These are phyloP conservation scores for Parelbella ahira DNA, from an alignment of 2,888 invertebrate species.

Conservation along the genomic window DNA sequence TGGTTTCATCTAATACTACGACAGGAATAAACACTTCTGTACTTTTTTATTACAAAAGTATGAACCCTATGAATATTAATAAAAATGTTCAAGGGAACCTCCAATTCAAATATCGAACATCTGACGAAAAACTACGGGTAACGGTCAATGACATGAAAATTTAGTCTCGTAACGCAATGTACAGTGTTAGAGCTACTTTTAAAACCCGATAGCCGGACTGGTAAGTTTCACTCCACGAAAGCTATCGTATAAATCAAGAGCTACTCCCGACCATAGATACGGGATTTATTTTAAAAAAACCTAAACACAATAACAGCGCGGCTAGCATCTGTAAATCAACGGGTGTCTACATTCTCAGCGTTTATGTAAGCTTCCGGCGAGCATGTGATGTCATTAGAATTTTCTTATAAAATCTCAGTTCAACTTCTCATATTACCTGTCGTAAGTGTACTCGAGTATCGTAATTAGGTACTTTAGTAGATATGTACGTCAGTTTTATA, in stretches of 20 bases:
- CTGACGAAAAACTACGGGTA: too few species aligned
- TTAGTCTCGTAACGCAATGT: constrained; percentile 13
- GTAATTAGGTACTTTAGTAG: too few species aligned
- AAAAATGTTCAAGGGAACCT: too few species aligned
- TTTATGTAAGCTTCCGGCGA: constrained; percentile 7
- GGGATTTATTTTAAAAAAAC: constrained; percentile 37
- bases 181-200: constrained; percentile 27
- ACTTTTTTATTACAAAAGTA: too few species aligned
- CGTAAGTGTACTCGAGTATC: too few species aligned
- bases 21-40: too few species aligned
- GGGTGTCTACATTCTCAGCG: constrained; percentile 21
- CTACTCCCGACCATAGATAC: constrained; percentile 31
- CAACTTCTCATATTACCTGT: too few species aligned
- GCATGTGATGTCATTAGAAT: constrained; percentile 5
- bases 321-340: constrained; percentile 30
- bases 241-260: constrained; percentile 63
- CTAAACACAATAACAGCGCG: constrained; percentile 32
- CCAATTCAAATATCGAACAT: constrained; percentile 2
- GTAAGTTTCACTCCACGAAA: constrained; percentile 61
- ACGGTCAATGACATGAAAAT: constrained; percentile 23
- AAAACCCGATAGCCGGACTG: constrained; percentile 47
- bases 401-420: not conserved
- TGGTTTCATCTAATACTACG: too few species aligned
- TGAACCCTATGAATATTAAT: too few species aligned
- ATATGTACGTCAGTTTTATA: too few species aligned